These are phyloP conservation scores for Apodemus sylvaticus DNA, from an alignment of 2,113 vertebrate genomes.

Conservation along the genomic window DNA sequence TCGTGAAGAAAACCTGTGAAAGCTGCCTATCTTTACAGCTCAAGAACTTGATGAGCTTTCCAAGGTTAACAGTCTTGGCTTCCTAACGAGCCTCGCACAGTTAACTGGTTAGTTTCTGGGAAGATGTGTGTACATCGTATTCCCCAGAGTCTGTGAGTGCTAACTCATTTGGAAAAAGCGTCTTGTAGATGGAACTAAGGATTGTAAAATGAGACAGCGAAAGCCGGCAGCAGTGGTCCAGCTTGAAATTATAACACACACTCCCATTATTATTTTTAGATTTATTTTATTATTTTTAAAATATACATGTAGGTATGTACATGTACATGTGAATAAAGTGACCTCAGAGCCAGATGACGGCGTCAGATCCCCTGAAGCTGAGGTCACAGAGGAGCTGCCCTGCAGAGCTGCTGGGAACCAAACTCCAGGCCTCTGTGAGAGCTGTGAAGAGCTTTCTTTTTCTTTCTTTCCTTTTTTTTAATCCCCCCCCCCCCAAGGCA, in stretches of 20 bases:
- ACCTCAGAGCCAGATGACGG: not conserved
- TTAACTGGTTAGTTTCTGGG: not conserved
- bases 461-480: too few species aligned
- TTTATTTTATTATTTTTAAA: not conserved
- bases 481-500: too few species aligned
- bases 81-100: not conserved
- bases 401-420: not conserved
- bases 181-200: not conserved
- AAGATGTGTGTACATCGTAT: not conserved
- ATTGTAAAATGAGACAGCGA: not conserved
- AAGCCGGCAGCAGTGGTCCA: not conserved
- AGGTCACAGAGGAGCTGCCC: not conserved
- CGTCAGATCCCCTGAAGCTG: not conserved
- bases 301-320: not conserved
- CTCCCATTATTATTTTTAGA: not conserved
- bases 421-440: not conserved
- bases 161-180: not conserved
- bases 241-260: not conserved
- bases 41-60: not conserved
- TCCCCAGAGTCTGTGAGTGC: not conserved
- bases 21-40: constrained; percentile 21
- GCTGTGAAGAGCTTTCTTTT: not conserved
- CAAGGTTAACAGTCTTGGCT: not conserved
- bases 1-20: constrained; percentile 6
- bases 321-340: not conserved